phyloP scores from a whole-genome alignment of 2,888 invertebrate species.

The Hyposoter dolosus region DNA sequence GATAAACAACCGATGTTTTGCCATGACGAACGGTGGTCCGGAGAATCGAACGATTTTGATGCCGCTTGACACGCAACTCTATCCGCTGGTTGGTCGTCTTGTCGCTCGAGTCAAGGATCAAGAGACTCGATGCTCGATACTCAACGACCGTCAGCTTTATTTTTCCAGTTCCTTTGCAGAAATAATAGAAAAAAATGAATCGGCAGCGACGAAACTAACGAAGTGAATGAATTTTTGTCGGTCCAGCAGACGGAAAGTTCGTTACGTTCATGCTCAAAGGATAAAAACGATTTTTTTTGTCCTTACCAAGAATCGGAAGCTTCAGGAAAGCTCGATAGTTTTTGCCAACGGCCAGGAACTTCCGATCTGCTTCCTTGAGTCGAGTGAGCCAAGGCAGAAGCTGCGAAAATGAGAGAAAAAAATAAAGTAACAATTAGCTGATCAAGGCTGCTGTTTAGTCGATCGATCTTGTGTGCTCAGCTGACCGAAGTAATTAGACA shows the following conservation, averaged over 20 bases:
- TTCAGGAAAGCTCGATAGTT: constrained; percentile 73
- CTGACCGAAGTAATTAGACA: constrained; percentile 57
- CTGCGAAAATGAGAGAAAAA: constrained; percentile 60
- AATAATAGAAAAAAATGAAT: not conserved
- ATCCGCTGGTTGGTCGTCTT: constrained; percentile 73
- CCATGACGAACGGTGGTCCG: constrained; percentile 72
- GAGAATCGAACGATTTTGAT: constrained; percentile 73
- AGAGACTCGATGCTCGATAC: constrained; percentile 72
- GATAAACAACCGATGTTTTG: constrained; percentile 75
- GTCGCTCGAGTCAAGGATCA: constrained; percentile 74
- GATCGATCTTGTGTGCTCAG: constrained; percentile 3
- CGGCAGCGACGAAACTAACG: not conserved
- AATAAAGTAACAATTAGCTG: constrained; percentile 23
- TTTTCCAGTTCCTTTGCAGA: constrained; percentile 68
- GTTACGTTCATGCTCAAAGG: not conserved
- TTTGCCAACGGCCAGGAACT: constrained; percentile 73
- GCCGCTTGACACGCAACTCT: constrained; percentile 71
- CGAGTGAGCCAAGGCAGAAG: constrained; percentile 75
- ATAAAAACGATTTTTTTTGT: not conserved
- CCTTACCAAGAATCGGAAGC: constrained; percentile 74
- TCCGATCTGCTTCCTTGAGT: constrained; percentile 75
- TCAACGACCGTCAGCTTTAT: constrained; percentile 72
- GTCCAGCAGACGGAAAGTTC: not conserved
- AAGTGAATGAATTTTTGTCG: not conserved
- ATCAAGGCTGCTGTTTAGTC: constrained; percentile 34